Percentiles rank a stretch among this genome's conserved stretches.
Evolutionary conservation across 2,888 invertebrate genomes (phyloP).

Genomic region (Noctua pronuba): DNA sequence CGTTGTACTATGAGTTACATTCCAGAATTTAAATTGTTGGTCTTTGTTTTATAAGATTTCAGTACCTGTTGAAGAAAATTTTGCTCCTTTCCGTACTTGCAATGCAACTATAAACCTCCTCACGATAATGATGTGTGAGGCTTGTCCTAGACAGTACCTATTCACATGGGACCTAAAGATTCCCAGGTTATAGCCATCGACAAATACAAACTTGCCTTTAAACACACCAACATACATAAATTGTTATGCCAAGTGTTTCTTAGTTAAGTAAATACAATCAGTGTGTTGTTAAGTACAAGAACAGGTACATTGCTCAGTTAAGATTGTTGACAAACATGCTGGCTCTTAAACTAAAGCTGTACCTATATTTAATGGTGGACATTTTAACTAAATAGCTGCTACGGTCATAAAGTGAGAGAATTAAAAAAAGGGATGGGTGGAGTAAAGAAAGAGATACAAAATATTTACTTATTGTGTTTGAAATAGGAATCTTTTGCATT

Average conservation of each 20-base stretch:
- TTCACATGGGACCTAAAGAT: neutral
- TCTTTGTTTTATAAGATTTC: neutral
- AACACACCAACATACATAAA: constrained; percentile 3
- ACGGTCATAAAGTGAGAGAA: constrained; percentile 5
- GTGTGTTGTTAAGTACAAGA: constrained; percentile 42
- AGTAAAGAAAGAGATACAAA: neutral
- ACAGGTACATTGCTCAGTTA: constrained; percentile 41
- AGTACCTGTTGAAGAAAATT: neutral
- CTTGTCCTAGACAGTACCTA: neutral
- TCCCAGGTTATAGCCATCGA: neutral
- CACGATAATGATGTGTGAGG: neutral
- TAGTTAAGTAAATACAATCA: constrained; percentile 35
- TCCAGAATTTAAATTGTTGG: neutral
- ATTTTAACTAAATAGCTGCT: constrained; percentile 30
- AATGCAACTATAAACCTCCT: neutral
- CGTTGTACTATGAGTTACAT: neutral
- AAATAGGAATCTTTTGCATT: neutral
- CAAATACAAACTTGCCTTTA: neutral
- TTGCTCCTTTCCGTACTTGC: neutral
- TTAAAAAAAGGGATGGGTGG: constrained; percentile 7
- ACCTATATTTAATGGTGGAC: constrained; percentile 53
- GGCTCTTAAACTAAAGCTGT: constrained; percentile 57
- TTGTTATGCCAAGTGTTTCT: constrained; percentile 28
- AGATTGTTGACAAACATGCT: constrained; percentile 57
- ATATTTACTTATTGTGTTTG: neutral